phyloP scores from a whole-genome alignment of 2,113 vertebrate genomes.

The Alligator sinensis region DNA sequence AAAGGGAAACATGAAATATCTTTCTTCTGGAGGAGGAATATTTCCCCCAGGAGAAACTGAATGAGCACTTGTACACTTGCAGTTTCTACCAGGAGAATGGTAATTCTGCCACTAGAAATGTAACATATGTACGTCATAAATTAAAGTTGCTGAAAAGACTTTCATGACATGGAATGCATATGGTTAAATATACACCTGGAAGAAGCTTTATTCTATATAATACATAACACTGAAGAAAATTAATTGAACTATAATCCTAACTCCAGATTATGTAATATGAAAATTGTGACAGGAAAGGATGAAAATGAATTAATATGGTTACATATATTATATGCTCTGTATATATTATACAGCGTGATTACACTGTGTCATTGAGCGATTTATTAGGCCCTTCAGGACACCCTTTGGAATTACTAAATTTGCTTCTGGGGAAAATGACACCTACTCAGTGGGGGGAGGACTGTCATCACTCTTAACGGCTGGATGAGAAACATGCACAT shows the following conservation, averaged over 20 bases:
- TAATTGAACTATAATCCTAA: no score
- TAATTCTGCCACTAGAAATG: rapidly evolving
- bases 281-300: background rate
- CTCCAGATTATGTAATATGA: background rate
- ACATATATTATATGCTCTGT: no score
- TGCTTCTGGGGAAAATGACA: background rate
- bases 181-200: background rate
- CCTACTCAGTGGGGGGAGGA: background rate
- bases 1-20: background rate
- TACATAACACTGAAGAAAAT: background rate
- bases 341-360: no score
- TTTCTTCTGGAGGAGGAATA: no score
- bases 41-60: no score
- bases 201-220: background rate
- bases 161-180: background rate
- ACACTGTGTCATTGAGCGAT: rapidly evolving
- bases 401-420: background rate
- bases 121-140: background rate
- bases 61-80: no score
- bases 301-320: background rate
- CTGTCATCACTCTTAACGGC: background rate
- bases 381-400: background rate
- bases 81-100: no score
- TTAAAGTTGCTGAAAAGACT: background rate
- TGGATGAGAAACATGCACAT: background rate